These are phyloP conservation scores for Apamea sordens DNA, from an alignment of 2,888 invertebrate genomes.

Conservation along the genomic window DNA sequence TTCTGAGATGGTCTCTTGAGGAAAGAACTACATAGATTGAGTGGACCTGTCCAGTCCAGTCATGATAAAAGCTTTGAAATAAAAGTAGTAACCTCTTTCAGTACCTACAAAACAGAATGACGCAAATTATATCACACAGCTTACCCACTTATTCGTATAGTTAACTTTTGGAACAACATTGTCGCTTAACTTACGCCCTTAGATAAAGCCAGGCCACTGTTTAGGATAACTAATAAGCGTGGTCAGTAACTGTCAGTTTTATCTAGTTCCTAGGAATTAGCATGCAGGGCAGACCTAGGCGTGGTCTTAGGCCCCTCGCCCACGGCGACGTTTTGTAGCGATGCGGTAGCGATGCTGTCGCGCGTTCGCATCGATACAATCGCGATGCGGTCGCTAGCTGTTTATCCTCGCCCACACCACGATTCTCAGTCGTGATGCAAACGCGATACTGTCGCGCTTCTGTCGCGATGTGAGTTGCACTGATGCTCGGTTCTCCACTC, in stretches of 20 bases:
- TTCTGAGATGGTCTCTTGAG: no score
- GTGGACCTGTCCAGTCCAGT: no score
- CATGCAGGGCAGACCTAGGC: slow-evolving; percentile 60
- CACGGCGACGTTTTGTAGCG: no score
- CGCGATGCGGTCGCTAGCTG: no score
- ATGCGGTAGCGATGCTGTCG: no score
- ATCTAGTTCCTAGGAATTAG: slow-evolving; percentile 70
- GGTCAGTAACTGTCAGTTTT: slow-evolving; percentile 60
- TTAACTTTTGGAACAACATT: slow-evolving; percentile 30
- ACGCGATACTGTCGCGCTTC: no score
- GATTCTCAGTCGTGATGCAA: no score
- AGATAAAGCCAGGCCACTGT: slow-evolving; percentile 53
- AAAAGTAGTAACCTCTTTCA: background rate
- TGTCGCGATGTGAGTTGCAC: no score
- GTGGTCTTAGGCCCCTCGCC: slow-evolving; percentile 31
- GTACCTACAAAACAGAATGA: background rate
- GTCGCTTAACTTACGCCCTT: slow-evolving; percentile 28
- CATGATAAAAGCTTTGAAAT: background rate
- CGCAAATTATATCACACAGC: background rate
- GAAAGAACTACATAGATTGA: no score
- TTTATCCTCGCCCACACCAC: no score
- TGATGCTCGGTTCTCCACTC: no score
- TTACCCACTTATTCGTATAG: background rate
- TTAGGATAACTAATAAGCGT: slow-evolving; percentile 59
- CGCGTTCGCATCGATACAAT: no score